A percentile compares a stretch with the other conserved stretches of the same genome.
These are phyloP conservation scores for Tauraco erythrolophus DNA, from an alignment of 2,113 vertebrate genomes.

Conservation along the genomic window DNA sequence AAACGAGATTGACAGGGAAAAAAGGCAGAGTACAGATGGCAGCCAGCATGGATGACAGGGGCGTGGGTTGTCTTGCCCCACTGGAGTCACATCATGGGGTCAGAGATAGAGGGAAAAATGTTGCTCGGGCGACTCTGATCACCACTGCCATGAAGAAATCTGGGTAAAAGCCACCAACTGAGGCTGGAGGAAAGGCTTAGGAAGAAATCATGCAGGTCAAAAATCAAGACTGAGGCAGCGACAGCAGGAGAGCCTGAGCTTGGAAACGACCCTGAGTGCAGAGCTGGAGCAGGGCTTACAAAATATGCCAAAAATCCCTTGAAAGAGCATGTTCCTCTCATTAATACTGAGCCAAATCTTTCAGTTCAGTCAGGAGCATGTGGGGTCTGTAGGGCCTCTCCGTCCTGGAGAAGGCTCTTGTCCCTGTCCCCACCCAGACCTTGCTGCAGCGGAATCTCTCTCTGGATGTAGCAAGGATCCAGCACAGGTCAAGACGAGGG, in stretches of 20 bases:
- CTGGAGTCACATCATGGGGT: neutral
- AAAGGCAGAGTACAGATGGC: neutral
- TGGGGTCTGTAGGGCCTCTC: neutral
- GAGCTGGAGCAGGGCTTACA: neutral
- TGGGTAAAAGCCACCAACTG: neutral
- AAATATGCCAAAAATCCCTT: neutral
- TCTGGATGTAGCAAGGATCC: neutral
- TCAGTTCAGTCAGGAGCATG: accelerated
- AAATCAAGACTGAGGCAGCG: neutral
- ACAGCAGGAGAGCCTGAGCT: neutral
- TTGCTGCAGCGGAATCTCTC: accelerated
- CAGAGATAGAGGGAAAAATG: neutral
- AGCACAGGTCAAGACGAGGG: neutral
- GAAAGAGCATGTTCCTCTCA: neutral
- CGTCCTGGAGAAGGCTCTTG: accelerated
- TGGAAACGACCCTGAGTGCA: neutral
- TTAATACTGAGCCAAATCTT: neutral
- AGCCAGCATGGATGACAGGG: neutral
- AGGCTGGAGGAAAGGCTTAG: neutral
- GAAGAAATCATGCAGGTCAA: neutral
- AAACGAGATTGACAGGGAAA: neutral
- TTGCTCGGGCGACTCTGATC: neutral
- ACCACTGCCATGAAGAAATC: neutral
- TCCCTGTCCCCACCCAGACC: neutral
- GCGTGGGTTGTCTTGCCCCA: neutral